Conservation (phyloP, 2,113 vertebrate species). For the Oplegnathus fasciatus region DNA sequence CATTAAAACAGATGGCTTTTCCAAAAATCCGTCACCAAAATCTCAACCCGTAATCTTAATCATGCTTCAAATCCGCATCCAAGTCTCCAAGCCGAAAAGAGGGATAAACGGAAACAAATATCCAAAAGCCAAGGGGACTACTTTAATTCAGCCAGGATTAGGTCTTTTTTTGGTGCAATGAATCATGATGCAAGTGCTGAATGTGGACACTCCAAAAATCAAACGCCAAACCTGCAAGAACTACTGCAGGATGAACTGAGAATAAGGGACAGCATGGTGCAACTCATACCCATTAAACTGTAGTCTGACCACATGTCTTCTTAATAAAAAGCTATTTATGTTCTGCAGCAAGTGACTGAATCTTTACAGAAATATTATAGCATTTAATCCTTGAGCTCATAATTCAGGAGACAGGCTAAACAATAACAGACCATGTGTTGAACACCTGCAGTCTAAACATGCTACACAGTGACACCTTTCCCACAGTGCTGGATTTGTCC, state of each 20-base stretch:
- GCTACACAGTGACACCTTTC: constrained; percentile 10
- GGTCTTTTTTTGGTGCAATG: not conserved
- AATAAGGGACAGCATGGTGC: not conserved
- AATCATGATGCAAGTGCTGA: constrained; percentile 7
- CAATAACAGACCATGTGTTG: constrained; percentile 24
- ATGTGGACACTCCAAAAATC: not conserved
- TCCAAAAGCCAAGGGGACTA: constrained; percentile 47
- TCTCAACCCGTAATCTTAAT: constrained; percentile 68
- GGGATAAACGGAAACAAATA: constrained; percentile 68
- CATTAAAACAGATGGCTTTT: constrained; percentile 53
- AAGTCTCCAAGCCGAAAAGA: constrained; percentile 58
- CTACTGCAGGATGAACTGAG: not conserved
- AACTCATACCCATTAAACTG: not conserved
- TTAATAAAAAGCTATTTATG: not conserved
- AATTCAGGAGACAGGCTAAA: constrained; percentile 71
- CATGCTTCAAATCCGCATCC: constrained; percentile 52
- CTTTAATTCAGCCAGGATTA: constrained; percentile 67
- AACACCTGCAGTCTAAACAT: constrained; percentile 10
- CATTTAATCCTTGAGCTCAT: constrained; percentile 39
- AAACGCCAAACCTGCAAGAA: too few relatives aligned
- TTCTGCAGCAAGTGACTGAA: not conserved
- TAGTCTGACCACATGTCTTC: too few relatives aligned
- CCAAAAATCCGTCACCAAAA: constrained; percentile 45
- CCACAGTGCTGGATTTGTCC: not conserved
- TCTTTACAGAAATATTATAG: too few relatives aligned